phyloP scores from a whole-genome alignment of 2,797 vertebrate genomes.

The Rousettus madagascariensis region DNA sequence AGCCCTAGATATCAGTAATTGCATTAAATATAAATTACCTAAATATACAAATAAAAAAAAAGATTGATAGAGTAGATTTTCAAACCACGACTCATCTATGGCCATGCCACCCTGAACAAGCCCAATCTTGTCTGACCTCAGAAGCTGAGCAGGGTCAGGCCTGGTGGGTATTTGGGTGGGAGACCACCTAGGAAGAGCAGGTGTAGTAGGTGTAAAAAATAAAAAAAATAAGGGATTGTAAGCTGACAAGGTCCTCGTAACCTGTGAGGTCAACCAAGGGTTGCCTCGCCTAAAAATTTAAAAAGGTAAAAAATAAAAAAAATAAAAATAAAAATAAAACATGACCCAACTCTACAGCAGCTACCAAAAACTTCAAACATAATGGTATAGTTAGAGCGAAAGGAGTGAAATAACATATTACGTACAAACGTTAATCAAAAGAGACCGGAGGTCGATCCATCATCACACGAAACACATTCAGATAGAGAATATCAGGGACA shows the following conservation, averaged over 20 bases:
- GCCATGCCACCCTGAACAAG: no score
- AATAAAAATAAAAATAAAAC: not conserved
- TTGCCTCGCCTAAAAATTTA: no score
- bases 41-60: not conserved
- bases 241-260: no score
- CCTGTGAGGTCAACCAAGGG: no score
- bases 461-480: not conserved
- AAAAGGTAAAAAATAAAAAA: no score
- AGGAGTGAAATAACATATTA: not conserved
- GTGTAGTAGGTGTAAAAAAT: no score
- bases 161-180: no score
- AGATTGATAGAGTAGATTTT: not conserved
- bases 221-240: no score
- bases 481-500: not conserved
- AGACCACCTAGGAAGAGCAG: no score
- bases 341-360: not conserved
- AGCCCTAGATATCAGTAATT: not conserved
- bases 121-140: no score
- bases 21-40: not conserved
- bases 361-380: not conserved
- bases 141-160: no score
- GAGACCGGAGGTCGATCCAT: not conserved
- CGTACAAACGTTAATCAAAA: not conserved
- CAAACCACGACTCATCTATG: not conserved
- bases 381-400: not conserved